These are phyloP conservation scores for Mus caroli DNA, from an alignment of 2,797 vertebrate species.

Conservation along the genomic window DNA sequence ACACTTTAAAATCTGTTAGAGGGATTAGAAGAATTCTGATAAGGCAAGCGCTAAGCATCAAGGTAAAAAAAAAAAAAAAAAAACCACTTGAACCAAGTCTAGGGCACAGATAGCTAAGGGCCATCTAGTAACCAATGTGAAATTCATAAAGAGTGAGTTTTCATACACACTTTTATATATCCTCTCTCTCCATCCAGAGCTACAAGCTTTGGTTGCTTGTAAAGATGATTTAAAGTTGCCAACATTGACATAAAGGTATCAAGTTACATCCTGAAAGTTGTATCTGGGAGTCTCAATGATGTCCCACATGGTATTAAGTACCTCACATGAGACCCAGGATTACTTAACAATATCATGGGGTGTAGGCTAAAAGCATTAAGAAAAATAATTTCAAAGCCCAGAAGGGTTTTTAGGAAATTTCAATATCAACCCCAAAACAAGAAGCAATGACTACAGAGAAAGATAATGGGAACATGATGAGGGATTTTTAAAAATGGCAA, in stretches of 20 bases:
- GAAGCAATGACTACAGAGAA: constrained; percentile 17
- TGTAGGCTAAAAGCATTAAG: constrained; percentile 18
- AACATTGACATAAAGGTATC: neutral
- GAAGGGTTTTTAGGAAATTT: constrained; percentile 53
- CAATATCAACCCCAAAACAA: constrained; percentile 17
- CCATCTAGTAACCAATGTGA: constrained; percentile 29
- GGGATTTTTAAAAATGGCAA: neutral
- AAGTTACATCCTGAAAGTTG: neutral
- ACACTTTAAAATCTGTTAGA: constrained; percentile 19
- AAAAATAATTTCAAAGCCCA: constrained; percentile 66
- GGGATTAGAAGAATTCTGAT: constrained; percentile 25
- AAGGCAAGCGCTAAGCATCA: neutral
- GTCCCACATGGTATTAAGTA: neutral
- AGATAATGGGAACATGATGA: neutral
- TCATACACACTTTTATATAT: neutral
- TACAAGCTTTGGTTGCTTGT: neutral
- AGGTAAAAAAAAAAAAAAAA: neutral
- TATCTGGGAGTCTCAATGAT: neutral
- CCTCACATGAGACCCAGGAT: neutral
- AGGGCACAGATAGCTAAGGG: neutral
- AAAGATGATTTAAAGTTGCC: neutral
- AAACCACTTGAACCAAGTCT: neutral
- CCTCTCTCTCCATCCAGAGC: neutral
- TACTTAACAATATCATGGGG: neutral
- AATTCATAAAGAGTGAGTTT: constrained; percentile 6